Evolutionary conservation across 2,888 invertebrate species (phyloP).

Genomic region (Pandemis cinnamomeana): DNA sequence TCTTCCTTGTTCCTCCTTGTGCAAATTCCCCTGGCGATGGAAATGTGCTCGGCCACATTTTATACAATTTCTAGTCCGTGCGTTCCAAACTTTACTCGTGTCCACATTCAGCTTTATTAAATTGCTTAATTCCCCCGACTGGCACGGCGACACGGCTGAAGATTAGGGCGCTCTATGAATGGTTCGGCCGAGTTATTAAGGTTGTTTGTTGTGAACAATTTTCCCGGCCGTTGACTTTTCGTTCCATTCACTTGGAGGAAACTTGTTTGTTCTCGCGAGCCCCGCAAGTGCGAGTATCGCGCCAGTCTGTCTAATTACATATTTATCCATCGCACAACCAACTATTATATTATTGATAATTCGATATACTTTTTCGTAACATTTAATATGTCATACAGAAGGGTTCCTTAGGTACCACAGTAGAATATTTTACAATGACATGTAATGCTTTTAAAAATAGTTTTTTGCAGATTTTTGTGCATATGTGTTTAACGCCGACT

Average conservation of each 20-base stretch:
- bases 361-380: neutral
- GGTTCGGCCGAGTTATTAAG: conserved; percentile 68
- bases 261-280: conserved; percentile 55
- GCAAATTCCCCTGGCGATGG: conserved; percentile 85
- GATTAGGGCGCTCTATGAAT: conserved; percentile 66
- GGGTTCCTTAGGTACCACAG: no score
- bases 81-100: conserved; percentile 67
- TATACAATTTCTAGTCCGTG: conserved; percentile 82
- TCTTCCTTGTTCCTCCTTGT: conserved; percentile 84
- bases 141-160: conserved; percentile 48
- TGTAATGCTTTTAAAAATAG: no score
- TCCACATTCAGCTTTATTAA: conserved; percentile 50
- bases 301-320: conserved; percentile 34
- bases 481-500: no score
- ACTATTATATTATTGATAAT: conserved; percentile 21
- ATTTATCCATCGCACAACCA: conserved; percentile 18
- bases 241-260: conserved; percentile 65
- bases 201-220: conserved; percentile 69
- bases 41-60: conserved; percentile 84
- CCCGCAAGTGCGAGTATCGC: conserved; percentile 42
- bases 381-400: neutral
- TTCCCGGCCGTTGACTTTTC: conserved; percentile 72
- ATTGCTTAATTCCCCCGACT: conserved; percentile 47
- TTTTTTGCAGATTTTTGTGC: no score
- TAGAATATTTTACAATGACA: no score